Base-by-base conservation (phyloP, 2,888 invertebrate species). In the Diarsia dahlii region DNA sequence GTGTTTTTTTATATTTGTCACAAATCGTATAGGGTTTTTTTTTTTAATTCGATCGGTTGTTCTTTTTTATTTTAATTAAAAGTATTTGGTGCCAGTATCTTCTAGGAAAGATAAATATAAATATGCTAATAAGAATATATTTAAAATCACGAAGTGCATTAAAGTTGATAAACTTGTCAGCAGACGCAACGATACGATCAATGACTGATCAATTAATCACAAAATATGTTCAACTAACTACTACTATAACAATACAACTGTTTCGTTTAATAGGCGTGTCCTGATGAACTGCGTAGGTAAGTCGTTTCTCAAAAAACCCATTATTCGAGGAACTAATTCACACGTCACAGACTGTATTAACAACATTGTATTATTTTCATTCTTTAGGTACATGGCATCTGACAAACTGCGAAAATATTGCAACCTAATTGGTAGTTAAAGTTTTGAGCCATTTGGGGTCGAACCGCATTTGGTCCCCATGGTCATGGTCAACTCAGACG, bases 1-100 rank as follows among this genome's bases (percentile, higher is more conserved):
- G 45, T 39, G 2, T 80, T 86, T 82, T 81, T 76, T 73, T 70
- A n/a, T 45, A 67, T 68, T 74, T 73, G 74, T 78, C 74, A 84
- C 69, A 73, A 76, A 78, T 82, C 63, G 12, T 62, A n/a, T n/a
- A 69, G 45, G 50, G 65, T 84, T 78, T 82, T 71, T 23, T 62
- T 54, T 60, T 18, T 58, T n/a, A n/a, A 56, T 64, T 64, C 34
- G 20, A 69, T 58, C 39, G 6, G 12, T 46, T 48, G 9, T 34
- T 52, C 64, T 78, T 56, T 73, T 74, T 48, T 12, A 18, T 28
- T 45, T 23, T 10, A 18, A 48, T 67, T 62, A 50, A 15, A 62
- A 28, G 12, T 46, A 28, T 63, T 64, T n/a, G 10, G 20, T 54
- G 23, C 23, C 52, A 12, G 48, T 28, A 68, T 50, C 0, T 83